Evolutionary conservation across 2,113 vertebrate genomes (phyloP).

Genomic region (Nothoprocta pentlandii): DNA sequence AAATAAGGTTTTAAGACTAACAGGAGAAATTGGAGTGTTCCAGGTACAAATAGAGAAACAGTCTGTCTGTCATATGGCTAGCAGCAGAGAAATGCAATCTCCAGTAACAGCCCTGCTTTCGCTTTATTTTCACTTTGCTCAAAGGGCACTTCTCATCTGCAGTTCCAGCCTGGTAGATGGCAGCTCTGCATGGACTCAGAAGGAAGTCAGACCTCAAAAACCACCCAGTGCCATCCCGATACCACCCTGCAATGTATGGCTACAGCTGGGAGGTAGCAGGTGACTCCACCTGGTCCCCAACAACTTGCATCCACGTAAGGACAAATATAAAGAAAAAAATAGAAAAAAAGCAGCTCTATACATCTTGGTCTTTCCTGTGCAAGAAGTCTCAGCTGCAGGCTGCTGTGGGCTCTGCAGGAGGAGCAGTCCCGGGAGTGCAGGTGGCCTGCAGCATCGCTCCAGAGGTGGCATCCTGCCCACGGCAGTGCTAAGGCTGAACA

Average conservation of each 20-base stretch:
- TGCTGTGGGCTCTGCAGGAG: neutral
- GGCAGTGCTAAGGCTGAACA: neutral
- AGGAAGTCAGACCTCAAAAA: neutral
- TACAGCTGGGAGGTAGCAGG: neutral
- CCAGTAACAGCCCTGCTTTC: slow-evolving; percentile 39
- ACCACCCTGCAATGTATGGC: neutral
- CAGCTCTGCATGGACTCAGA: neutral
- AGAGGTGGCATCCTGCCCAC: neutral
- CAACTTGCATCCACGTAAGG: neutral
- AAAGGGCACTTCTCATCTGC: slow-evolving; percentile 41
- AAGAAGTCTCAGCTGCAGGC: no score
- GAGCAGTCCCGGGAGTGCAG: neutral
- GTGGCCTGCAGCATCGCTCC: neutral
- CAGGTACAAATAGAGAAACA: slow-evolving; percentile 70
- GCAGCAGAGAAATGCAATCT: slow-evolving; percentile 67
- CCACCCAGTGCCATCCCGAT: neutral
- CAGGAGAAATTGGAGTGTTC: slow-evolving; percentile 57
- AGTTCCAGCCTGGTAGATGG: slow-evolving; percentile 1
- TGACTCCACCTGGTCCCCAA: neutral
- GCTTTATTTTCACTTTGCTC: slow-evolving; percentile 57
- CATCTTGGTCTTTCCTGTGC: accelerated
- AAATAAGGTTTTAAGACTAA: slow-evolving; percentile 66
- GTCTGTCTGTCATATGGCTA: slow-evolving; percentile 69
- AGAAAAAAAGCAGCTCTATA: neutral
- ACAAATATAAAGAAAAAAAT: neutral